phyloP scores from a whole-genome alignment of 1,140 invertebrate genomes.

The Panonychus citri region DNA sequence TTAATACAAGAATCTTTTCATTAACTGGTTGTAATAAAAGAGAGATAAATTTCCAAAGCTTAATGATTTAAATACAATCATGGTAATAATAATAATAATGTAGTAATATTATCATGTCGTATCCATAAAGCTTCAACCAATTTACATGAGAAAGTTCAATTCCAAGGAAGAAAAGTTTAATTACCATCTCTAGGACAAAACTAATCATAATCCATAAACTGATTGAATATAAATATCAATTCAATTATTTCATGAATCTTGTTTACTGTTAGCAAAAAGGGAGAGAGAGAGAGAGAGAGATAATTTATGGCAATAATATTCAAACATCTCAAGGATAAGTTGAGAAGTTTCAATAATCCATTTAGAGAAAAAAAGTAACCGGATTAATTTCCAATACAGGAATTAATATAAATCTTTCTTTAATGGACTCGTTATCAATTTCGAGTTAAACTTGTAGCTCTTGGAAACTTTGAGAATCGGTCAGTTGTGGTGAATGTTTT shows the following conservation, averaged over 20 bases:
- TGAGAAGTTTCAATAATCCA: neutral
- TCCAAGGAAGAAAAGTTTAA: neutral
- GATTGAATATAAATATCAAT: too few species aligned
- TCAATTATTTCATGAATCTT: neutral
- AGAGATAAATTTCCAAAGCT: neutral
- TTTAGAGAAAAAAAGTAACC: neutral
- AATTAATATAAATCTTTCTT: too few species aligned
- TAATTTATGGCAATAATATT: neutral
- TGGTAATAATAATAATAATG: neutral
- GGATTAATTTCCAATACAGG: too few species aligned
- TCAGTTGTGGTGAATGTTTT: too few species aligned
- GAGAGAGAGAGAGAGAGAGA: neutral
- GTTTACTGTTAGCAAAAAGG: neutral
- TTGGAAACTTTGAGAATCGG: too few species aligned
- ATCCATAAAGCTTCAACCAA: neutral
- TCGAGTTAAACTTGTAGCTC: too few species aligned
- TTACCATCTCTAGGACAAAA: neutral
- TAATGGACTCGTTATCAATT: too few species aligned
- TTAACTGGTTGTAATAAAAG: neutral
- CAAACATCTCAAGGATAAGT: neutral
- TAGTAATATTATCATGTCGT: neutral
- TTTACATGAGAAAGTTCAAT: too few species aligned
- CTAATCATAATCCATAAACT: neutral
- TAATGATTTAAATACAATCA: neutral
- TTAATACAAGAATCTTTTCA: neutral